Evolutionary conservation across 1,140 invertebrate genomes (phyloP), one percentile per base, ranked within the genome.

Genomic region (Odontomachus brunneus): DNA sequence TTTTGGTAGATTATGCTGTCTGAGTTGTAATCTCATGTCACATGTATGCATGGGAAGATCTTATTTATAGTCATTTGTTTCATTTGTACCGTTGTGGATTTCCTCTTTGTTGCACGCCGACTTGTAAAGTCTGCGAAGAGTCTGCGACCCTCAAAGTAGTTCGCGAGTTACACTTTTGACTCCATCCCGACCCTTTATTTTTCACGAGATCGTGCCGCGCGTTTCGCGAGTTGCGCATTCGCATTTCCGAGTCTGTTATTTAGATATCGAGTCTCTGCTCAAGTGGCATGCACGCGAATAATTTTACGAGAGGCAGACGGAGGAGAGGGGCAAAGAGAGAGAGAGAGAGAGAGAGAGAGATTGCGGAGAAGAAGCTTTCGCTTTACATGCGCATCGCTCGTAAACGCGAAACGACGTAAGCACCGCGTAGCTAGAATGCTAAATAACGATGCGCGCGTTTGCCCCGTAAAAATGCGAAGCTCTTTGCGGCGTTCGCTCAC

Each of bases 381-480:
- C 65, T 69, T 69, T 57, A 55, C 22, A 57, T 44, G 15, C 11
- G 12, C n/a, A 69, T 71, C 48, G 51, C 22, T 38, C 29, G 22
- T 48, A 80, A 80, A 71, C 15, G 22, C 66, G 14, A 69, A 53
- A n/a, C 62, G 53, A 48, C 65, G 69, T 33, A 55, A 76, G 62
- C 53, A 66, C 11, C 51, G 74, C 29, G 14, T 71, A 66, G 74
- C 48, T n/a, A n/a, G 17, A 80, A 80, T 71, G 75, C 9, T 76
- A 71, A 80, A 71, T 59, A 80, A 80, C 44, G 11, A 4, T 7
- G 17, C 14, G 3, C 62, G 29, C 60, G 69, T 33, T 63, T 51
- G 29, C 22, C 29, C 2, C 53, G 24, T 51, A 78, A 69, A 78
- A 78, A 59, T 69, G 33, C 51, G 38, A 44, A 11, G 38, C 51